Conservation (phyloP, 2,113 vertebrate genomes). For the Balaeniceps rex region DNA sequence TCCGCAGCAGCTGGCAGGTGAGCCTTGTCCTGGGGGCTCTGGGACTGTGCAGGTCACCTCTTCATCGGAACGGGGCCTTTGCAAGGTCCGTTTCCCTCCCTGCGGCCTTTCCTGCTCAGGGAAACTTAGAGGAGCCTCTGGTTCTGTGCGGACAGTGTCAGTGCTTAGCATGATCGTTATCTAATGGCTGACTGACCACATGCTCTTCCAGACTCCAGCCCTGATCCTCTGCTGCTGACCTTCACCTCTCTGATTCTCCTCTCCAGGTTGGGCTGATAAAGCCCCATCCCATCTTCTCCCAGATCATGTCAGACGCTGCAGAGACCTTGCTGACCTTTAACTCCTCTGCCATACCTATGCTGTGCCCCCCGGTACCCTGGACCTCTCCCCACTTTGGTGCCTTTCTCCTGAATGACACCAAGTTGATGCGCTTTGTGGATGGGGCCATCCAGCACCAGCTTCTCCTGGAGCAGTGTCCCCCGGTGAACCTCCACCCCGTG, state of each 20-base stretch:
- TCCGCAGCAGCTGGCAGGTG: slow-evolving; percentile 84
- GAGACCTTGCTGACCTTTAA: slow-evolving; percentile 87
- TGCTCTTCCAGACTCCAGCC: background rate
- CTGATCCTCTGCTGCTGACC: background rate
- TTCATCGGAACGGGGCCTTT: background rate
- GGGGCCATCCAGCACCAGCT: slow-evolving; percentile 81
- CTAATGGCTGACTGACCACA: background rate
- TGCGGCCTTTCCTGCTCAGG: background rate
- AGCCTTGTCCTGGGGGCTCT: background rate
- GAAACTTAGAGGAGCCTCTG: background rate
- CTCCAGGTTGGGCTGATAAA: slow-evolving; percentile 89
- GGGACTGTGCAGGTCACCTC: background rate
- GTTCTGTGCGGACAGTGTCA: background rate
- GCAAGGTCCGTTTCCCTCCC: background rate
- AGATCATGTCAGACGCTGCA: slow-evolving; percentile 76
- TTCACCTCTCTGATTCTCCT: background rate
- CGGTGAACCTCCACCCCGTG: slow-evolving; percentile 71
- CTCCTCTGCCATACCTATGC: slow-evolving; percentile 85
- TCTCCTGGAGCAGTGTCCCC: slow-evolving; percentile 77
- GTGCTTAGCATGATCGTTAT: rapidly evolving
- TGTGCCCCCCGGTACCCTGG: slow-evolving; percentile 92
- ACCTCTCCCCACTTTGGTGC: slow-evolving; percentile 76
- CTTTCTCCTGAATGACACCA: slow-evolving; percentile 82
- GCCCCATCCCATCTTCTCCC: slow-evolving; percentile 85
- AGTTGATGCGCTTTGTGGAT: slow-evolving; percentile 83